Conservation (phyloP, 2,113 vertebrate genomes). For the Colaptes auratus region DNA sequence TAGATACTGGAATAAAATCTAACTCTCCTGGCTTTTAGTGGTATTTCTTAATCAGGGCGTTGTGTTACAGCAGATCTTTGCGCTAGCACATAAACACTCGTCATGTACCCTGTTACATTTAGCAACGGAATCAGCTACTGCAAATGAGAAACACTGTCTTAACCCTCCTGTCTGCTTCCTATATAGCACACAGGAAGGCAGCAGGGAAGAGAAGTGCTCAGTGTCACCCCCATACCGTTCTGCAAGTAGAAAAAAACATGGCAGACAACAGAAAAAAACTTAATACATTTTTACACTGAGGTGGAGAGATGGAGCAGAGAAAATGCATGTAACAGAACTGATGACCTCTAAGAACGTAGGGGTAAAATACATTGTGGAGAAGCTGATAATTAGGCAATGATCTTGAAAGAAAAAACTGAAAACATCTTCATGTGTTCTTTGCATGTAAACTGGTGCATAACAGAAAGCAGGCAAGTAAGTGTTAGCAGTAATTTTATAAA, state of each 20-base stretch:
- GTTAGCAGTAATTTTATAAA: not conserved
- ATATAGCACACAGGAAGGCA: not conserved
- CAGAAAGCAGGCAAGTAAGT: not conserved
- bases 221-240: accelerated
- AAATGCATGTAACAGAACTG: not conserved
- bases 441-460: not conserved
- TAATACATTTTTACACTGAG: not conserved
- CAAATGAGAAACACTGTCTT: not conserved
- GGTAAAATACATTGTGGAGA: not conserved
- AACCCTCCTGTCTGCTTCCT: not conserved
- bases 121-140: not conserved
- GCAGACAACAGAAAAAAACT: not conserved
- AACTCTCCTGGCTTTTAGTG: not conserved
- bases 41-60: not conserved
- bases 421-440: not conserved
- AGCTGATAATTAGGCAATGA: not conserved
- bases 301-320: not conserved
- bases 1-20: not conserved
- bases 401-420: not conserved
- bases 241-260: not conserved
- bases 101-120: not conserved
- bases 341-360: not conserved
- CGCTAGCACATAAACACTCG: not conserved
- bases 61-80: not conserved
- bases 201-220: not conserved